Conservation (phyloP, 2,797 vertebrate species). For the Prunella strophiata region DNA sequence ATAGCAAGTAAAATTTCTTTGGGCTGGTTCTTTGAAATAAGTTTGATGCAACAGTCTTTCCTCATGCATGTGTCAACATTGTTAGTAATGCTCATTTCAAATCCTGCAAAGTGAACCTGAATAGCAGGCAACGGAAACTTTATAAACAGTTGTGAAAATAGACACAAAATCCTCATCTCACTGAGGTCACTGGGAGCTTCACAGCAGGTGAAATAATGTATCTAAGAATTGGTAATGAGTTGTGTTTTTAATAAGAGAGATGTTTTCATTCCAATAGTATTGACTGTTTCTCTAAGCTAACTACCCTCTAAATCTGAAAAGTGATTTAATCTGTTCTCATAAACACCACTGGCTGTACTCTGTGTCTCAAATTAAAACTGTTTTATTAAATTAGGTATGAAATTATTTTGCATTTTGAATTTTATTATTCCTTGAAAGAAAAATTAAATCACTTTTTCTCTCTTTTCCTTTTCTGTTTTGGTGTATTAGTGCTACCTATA, state of each 20-base stretch:
- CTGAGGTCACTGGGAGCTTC: background rate
- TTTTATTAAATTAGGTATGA: background rate
- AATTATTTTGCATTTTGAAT: background rate
- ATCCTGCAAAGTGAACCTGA: background rate
- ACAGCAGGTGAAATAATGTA: background rate
- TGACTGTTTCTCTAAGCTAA: background rate
- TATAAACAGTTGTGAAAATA: background rate
- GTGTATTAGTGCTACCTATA: background rate
- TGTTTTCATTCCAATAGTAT: background rate
- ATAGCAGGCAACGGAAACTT: background rate
- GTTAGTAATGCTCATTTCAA: background rate
- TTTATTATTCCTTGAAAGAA: background rate
- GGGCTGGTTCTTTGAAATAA: background rate
- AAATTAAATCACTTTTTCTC: background rate
- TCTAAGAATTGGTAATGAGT: background rate
- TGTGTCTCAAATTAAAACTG: background rate
- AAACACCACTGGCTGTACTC: background rate
- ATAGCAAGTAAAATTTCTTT: background rate
- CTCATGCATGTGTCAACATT: background rate
- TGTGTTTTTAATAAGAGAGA: background rate
- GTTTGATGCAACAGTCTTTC: background rate
- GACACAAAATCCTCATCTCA: background rate
- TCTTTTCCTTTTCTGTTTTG: background rate
- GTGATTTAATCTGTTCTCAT: background rate
- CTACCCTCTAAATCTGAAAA: background rate